phyloP scores from a whole-genome alignment of 2,797 vertebrate species.

The Channa striata region DNA sequence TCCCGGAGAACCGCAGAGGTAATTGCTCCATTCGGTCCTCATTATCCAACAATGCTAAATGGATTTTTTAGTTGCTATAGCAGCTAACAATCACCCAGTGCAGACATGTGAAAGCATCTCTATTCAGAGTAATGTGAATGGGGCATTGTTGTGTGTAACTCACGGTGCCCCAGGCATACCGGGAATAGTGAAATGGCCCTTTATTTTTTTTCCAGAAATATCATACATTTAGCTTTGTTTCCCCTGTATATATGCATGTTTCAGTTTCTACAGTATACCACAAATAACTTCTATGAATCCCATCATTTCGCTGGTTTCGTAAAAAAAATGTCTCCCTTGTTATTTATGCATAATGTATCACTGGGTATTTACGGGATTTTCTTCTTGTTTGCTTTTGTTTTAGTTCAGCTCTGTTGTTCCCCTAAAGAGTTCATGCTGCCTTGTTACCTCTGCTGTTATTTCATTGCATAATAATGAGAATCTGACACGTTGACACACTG shows the following conservation, averaged over 20 bases:
- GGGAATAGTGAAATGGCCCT: conserved; percentile 18
- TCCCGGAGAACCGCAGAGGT: conserved; percentile 36
- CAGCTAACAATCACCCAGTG: conserved; percentile 40
- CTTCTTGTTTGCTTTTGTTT: conserved; percentile 27
- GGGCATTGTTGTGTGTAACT: conserved; percentile 33
- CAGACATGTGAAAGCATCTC: conserved; percentile 14
- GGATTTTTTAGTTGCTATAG: conserved; percentile 49
- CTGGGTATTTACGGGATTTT: no score
- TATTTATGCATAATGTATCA: conserved; percentile 28
- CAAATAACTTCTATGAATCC: conserved; percentile 1
- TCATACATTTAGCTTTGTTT: conserved; percentile 5
- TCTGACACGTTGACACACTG: conserved; percentile 37
- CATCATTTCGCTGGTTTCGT: conserved; percentile 19
- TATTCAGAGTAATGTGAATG: conserved; percentile 37
- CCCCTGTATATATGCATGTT: not conserved
- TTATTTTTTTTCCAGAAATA: conserved; percentile 17
- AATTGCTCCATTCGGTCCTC: conserved; percentile 41
- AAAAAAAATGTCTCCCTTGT: conserved; percentile 5
- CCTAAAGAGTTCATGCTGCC: conserved; percentile 38
- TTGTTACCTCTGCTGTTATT: conserved; percentile 40
- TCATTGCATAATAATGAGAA: conserved; percentile 49
- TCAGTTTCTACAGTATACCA: not conserved
- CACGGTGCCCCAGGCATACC: conserved; percentile 18
- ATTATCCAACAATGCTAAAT: conserved; percentile 55
- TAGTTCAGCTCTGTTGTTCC: conserved; percentile 36